A percentile compares a stretch with the other conserved stretches of the same genome.
phyloP scores from a whole-genome alignment of 2,113 vertebrate species.

The Mesitornis unicolor region DNA sequence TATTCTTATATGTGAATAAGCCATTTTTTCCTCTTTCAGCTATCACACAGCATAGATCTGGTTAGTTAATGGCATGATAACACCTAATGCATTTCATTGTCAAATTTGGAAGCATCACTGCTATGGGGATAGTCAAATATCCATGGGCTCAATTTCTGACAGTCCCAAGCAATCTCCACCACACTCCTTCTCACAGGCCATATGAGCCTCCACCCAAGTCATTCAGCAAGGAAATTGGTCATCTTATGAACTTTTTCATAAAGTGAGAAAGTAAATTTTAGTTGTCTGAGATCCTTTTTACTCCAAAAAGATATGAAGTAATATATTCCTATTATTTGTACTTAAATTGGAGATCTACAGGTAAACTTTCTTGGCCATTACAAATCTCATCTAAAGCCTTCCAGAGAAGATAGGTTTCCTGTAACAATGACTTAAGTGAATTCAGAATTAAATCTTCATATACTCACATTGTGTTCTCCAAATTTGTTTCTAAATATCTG shows the following conservation, averaged over 20 bases:
- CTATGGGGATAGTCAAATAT: background rate
- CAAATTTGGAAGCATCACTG: background rate
- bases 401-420: background rate
- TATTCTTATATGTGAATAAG: background rate
- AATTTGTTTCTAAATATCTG: background rate
- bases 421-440: background rate
- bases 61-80: background rate
- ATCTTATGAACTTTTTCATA: background rate
- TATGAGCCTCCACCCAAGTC: background rate
- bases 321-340: conserved; percentile 30
- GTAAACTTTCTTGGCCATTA: conserved; percentile 42
- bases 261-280: background rate
- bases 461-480: conserved; percentile 62
- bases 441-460: background rate
- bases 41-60: background rate
- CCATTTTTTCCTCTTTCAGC: background rate
- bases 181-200: background rate
- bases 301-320: conserved; percentile 8
- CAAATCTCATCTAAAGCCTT: background rate
- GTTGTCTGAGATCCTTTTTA: background rate
- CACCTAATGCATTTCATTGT: background rate
- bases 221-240: background rate
- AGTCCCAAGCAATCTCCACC: background rate
- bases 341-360: background rate
- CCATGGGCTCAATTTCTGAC: background rate